Evolutionary conservation across 2,797 vertebrate genomes (phyloP).

Genomic region (Kryptopterus vitreolus): DNA sequence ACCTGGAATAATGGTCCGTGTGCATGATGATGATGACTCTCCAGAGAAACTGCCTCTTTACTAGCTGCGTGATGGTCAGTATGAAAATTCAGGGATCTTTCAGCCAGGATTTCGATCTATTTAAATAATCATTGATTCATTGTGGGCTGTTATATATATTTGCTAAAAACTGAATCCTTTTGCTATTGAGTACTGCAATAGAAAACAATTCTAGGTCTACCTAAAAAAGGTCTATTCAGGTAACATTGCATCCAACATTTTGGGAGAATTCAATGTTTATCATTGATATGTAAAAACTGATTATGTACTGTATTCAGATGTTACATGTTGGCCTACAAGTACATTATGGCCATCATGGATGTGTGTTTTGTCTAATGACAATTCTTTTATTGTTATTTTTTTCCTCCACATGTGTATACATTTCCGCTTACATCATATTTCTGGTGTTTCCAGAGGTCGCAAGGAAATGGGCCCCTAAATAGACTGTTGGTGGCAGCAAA

Average conservation of each 20-base stretch:
- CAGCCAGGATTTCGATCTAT: background rate
- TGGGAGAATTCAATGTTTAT: background rate
- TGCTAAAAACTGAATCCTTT: background rate
- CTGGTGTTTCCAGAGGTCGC: slow-evolving; percentile 78
- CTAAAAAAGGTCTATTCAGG: background rate
- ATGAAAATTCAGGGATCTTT: background rate
- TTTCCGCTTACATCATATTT: slow-evolving; percentile 61
- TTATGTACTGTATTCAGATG: background rate
- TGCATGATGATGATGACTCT: slow-evolving; percentile 23
- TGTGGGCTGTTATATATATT: background rate
- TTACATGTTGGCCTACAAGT: background rate
- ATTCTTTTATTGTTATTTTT: background rate
- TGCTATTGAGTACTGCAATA: background rate
- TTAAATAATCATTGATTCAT: background rate
- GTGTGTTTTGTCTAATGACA: background rate
- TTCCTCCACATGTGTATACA: slow-evolving; percentile 30
- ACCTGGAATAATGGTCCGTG: background rate
- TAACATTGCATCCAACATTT: background rate
- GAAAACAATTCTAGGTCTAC: background rate
- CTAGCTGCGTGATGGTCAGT: slow-evolving; percentile 12
- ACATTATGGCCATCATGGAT: background rate
- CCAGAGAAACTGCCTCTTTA: background rate
- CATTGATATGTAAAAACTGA: background rate
- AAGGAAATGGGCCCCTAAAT: slow-evolving; percentile 84
- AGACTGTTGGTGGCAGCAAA: slow-evolving; percentile 82